phyloP scores from a whole-genome alignment of 2,888 invertebrate genomes.

The Heliconius sara region DNA sequence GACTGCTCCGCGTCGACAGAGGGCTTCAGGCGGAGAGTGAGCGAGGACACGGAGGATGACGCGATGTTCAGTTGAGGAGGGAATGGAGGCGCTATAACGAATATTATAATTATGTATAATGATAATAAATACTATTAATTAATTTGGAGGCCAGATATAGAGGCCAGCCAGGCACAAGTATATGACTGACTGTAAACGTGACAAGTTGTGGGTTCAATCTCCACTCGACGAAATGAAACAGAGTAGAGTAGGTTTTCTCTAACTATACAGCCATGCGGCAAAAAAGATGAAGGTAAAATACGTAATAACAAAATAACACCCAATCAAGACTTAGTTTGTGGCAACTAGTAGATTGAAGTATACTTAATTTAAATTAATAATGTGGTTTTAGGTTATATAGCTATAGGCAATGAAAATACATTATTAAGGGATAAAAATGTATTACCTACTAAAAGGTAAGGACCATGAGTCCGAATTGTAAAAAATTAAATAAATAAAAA shows the following conservation, averaged over 20 bases:
- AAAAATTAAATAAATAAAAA: background rate
- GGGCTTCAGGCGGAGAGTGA: conserved; percentile 78
- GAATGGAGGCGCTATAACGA: conserved; percentile 75
- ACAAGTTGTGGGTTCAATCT: background rate
- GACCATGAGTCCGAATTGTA: background rate
- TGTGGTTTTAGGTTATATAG: background rate
- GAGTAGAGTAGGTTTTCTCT: background rate
- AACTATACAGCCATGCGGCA: too few species aligned
- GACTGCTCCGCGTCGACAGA: conserved; percentile 90
- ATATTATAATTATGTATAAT: too few species aligned
- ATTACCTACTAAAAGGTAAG: background rate
- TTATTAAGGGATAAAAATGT: background rate
- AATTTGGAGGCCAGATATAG: too few species aligned
- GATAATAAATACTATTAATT: too few species aligned
- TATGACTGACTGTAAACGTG: too few species aligned
- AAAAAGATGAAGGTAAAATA: too few species aligned
- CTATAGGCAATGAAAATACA: background rate
- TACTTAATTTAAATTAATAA: background rate
- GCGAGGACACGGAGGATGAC: conserved; percentile 80
- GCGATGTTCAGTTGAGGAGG: conserved; percentile 79
- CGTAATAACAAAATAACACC: too few species aligned
- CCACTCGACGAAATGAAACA: background rate
- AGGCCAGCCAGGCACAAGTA: too few species aligned
- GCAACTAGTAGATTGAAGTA: background rate
- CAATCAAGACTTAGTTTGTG: too few species aligned